phyloP scores from a whole-genome alignment of 2,888 invertebrate genomes.

The Andrena flavipes region DNA sequence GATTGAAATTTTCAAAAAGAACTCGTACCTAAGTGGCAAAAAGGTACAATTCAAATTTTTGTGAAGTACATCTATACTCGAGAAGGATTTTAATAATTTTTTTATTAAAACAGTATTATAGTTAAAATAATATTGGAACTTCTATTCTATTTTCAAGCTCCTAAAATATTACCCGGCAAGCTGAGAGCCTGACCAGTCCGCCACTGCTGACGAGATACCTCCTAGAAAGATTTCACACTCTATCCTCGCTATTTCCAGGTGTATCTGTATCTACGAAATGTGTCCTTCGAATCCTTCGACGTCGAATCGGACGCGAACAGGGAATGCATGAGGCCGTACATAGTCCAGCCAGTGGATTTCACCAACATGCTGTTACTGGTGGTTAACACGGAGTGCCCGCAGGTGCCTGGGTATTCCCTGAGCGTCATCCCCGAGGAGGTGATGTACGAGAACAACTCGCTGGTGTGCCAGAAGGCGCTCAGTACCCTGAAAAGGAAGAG shows the following conservation, averaged over 20 bases:
- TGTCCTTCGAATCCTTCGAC: constrained; percentile 74
- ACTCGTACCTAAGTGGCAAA: too few species aligned
- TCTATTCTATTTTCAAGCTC: too few species aligned
- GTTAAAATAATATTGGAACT: too few species aligned
- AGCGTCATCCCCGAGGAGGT: constrained; percentile 85
- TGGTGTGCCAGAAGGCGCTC: constrained; percentile 88
- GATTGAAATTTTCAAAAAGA: too few species aligned
- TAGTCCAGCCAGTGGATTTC: constrained; percentile 90
- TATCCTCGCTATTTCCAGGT: constrained; percentile 65
- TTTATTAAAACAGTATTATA: too few species aligned
- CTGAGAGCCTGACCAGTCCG: too few species aligned
- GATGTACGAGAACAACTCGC: constrained; percentile 86
- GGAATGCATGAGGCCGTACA: constrained; percentile 87
- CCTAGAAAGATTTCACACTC: too few species aligned
- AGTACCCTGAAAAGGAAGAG: constrained; percentile 89
- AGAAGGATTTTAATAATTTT: too few species aligned
- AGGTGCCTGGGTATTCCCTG: constrained; percentile 84
- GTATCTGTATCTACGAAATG: constrained; percentile 84
- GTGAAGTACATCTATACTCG: too few species aligned
- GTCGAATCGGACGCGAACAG: constrained; percentile 69
- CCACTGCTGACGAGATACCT: too few species aligned
- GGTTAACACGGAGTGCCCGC: constrained; percentile 88
- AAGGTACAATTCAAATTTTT: too few species aligned
- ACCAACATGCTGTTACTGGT: constrained; percentile 93
- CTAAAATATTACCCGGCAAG: too few species aligned